Evolutionary conservation across 2,797 vertebrate species (phyloP).

Genomic region (Adrianichthys oophorus): DNA sequence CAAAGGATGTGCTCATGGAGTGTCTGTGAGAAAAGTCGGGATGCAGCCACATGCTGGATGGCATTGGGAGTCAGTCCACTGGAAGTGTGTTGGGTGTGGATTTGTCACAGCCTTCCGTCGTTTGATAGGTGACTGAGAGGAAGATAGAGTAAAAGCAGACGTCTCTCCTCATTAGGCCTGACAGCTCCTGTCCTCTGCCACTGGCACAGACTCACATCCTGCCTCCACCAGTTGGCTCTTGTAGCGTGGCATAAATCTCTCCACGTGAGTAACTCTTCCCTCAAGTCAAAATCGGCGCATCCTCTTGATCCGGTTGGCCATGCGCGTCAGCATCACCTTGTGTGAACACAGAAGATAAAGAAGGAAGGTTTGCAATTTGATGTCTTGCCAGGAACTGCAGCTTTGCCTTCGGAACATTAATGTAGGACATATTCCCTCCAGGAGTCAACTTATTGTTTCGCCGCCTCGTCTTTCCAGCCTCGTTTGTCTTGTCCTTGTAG

Average conservation of each 20-base stretch:
- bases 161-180: slow-evolving; percentile 52
- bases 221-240: slow-evolving; percentile 39
- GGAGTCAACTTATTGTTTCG: slow-evolving; percentile 42
- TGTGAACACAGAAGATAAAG: slow-evolving; percentile 62
- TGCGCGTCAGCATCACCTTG: slow-evolving; percentile 55
- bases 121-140: slow-evolving; percentile 40
- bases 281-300: slow-evolving; percentile 50
- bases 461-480: slow-evolving; percentile 32
- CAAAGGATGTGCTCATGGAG: no score
- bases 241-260: slow-evolving; percentile 39
- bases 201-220: slow-evolving; percentile 47
- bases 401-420: slow-evolving; percentile 31
- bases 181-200: slow-evolving; percentile 18
- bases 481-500: slow-evolving; percentile 31
- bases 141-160: slow-evolving; percentile 34
- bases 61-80: not conserved
- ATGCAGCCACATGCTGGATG: not conserved
- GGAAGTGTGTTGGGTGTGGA: slow-evolving; percentile 14
- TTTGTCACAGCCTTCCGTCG: slow-evolving; percentile 28
- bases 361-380: slow-evolving; percentile 40
- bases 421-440: slow-evolving; percentile 45
- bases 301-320: slow-evolving; percentile 59
- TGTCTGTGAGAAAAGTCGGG: not conserved
- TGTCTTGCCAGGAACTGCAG: slow-evolving; percentile 47
- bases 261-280: slow-evolving; percentile 47